phyloP scores from a whole-genome alignment of 2,113 vertebrate genomes.

The Trinectes maculatus region DNA sequence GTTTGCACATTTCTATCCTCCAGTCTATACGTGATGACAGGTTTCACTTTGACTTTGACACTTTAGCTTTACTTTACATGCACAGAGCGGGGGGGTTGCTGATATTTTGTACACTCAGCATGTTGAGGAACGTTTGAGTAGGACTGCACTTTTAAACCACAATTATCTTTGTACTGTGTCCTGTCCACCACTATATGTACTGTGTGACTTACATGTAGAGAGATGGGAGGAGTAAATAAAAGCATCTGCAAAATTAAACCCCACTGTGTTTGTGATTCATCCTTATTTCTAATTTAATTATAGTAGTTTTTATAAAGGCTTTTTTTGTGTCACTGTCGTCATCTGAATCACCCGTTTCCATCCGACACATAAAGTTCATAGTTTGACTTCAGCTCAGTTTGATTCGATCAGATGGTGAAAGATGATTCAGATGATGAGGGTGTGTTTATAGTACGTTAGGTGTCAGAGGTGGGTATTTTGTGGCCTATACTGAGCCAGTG shows the following conservation, averaged over 20 bases:
- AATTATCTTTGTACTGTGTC: conserved; percentile 75
- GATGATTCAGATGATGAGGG: too few species aligned
- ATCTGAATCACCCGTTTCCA: too few species aligned
- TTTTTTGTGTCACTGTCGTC: too few species aligned
- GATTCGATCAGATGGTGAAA: too few species aligned
- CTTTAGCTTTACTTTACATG: conserved; percentile 45
- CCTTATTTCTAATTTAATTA: too few species aligned
- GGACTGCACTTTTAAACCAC: conserved; percentile 64
- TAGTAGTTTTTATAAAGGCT: too few species aligned
- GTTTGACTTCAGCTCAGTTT: too few species aligned
- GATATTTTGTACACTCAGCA: conserved; percentile 28
- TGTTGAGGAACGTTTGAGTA: conserved; percentile 25
- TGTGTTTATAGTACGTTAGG: too few species aligned
- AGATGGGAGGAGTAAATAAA: conserved; percentile 53
- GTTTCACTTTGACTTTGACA: background rate
- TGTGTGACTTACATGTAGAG: conserved; percentile 26
- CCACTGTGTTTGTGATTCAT: background rate
- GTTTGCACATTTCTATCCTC: conserved; percentile 27
- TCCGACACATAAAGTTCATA: too few species aligned
- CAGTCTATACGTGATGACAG: background rate
- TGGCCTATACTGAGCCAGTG: background rate
- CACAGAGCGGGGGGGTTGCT: conserved; percentile 32
- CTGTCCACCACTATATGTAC: conserved; percentile 42
- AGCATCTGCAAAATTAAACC: background rate
- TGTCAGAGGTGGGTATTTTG: too few species aligned